These are phyloP conservation scores for Cettia cetti DNA, from an alignment of 2,113 vertebrate species.

Conservation along the genomic window DNA sequence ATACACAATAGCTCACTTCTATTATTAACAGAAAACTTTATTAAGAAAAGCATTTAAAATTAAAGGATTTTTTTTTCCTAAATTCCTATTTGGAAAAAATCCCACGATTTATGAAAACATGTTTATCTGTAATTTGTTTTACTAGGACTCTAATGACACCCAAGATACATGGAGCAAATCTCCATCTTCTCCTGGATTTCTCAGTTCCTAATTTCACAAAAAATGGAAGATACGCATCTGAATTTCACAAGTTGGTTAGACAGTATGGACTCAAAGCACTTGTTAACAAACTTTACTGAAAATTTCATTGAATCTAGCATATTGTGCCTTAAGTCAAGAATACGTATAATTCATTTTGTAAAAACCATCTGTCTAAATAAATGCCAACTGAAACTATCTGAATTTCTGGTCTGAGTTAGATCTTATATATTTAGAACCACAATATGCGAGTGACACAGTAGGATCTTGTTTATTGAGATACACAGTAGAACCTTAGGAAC, in stretches of 20 bases:
- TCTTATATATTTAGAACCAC: constrained; percentile 58
- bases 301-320: constrained; percentile 22
- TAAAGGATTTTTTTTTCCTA: neutral
- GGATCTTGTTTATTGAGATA: constrained; percentile 72
- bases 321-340: constrained; percentile 43
- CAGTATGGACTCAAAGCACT: neutral
- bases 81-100: neutral
- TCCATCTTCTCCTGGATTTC: neutral
- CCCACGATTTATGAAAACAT: neutral
- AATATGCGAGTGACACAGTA: constrained; percentile 26
- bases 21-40: neutral
- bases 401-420: constrained; percentile 46
- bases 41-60: neutral
- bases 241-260: neutral
- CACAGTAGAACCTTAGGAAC: constrained; percentile 66
- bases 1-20: neutral
- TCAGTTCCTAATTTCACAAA: neutral
- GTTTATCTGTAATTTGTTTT: neutral
- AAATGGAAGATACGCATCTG: neutral
- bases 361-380: constrained; percentile 56
- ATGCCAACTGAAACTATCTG: constrained; percentile 49
- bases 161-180: neutral
- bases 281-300: neutral
- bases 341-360: constrained; percentile 63
- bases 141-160: neutral